These are phyloP conservation scores for Cladorhizidae sp. DNA, from an alignment of 37 sponge, comb jelly and placozoan genomes.

Conservation along the genomic window DNA sequence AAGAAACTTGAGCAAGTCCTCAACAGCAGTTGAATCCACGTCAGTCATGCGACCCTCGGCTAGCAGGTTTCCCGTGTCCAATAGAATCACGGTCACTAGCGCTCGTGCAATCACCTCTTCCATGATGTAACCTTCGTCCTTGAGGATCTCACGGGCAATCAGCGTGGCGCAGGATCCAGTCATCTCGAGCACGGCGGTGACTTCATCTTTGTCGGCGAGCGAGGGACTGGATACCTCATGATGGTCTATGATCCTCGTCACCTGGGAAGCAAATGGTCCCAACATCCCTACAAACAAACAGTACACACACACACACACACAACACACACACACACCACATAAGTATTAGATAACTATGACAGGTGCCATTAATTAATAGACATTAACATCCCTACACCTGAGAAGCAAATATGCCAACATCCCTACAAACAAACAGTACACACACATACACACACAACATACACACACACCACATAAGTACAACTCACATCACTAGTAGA, in stretches of 20 bases:
- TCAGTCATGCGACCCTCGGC: slow-evolving; percentile 37
- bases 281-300: slow-evolving; percentile 1
- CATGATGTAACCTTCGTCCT: slow-evolving; percentile 10
- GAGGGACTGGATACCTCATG: slow-evolving; percentile 29
- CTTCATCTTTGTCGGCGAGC: not conserved
- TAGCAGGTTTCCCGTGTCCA: slow-evolving; percentile 70
- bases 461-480: too few relatives aligned
- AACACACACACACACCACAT: too few relatives aligned
- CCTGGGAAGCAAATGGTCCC: slow-evolving; percentile 6
- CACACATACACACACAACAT: too few relatives aligned
- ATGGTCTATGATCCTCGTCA: slow-evolving; percentile 75
- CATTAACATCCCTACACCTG: too few relatives aligned
- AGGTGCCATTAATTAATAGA: too few relatives aligned
- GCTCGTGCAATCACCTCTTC: slow-evolving; percentile 31
- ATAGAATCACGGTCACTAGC: slow-evolving; percentile 65
- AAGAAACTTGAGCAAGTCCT: not conserved
- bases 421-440: not conserved
- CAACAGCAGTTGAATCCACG: slow-evolving; percentile 48
- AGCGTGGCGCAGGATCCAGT: slow-evolving; percentile 79
- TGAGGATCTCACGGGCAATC: slow-evolving; percentile 38
- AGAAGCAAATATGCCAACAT: slow-evolving; percentile 6
- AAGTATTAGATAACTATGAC: too few relatives aligned
- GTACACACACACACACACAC: too few relatives aligned
- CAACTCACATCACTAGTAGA: too few relatives aligned
- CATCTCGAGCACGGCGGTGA: slow-evolving; percentile 18